Evolutionary conservation across 2,113 vertebrate genomes (phyloP), one percentile per base, ranked within the genome.

Genomic region (Platysteira castanea): DNA sequence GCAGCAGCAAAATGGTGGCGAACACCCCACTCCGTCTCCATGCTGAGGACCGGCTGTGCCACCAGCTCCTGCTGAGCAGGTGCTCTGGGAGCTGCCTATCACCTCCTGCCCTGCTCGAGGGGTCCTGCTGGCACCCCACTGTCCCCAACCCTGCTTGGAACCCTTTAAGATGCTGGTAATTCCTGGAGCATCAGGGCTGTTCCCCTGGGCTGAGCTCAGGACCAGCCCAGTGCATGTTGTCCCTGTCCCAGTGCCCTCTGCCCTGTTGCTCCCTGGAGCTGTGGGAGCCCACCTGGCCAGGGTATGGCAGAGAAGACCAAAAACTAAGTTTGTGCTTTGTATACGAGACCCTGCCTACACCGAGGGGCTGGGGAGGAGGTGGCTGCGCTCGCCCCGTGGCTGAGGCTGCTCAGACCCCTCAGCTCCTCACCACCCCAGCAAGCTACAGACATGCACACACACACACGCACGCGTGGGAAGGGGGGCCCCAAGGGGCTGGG

Each of bases 251-350:
- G 35, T 4, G 10, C 68, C 50, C 70, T 63, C 76, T 68, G 46
- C n/a, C 61, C 37, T 14, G 3, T 31, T 1, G 3, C 26, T 74
- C 65, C 42, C 28, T 6, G 3, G 37, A 65, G 46, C 56, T 2
- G 1, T 5, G 3, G 78, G 68, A 93, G 70, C 63, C 57, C 4
- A 2, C 73, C 70, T 77, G 61, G 74, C 91, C 92, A 69, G 52
- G 64, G 37, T 61, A 88, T 39, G 68, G 93, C 26, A 1, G 61
- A 81, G 74, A 91, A 89, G 89, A 94, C 80, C 42, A 77, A 92
- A 90, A 95, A 11, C 3, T 1, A 90, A 86, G 54, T 89, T 97
- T 97, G 96, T 97, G 97, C 97, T 97, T 96, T 96, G 81, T 92
- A 74, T 90, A 94, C 9, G 5, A 94, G 88, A 96, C 95, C 95